Base-by-base conservation (phyloP, 2,113 vertebrate species). In the Larimichthys crocea region DNA sequence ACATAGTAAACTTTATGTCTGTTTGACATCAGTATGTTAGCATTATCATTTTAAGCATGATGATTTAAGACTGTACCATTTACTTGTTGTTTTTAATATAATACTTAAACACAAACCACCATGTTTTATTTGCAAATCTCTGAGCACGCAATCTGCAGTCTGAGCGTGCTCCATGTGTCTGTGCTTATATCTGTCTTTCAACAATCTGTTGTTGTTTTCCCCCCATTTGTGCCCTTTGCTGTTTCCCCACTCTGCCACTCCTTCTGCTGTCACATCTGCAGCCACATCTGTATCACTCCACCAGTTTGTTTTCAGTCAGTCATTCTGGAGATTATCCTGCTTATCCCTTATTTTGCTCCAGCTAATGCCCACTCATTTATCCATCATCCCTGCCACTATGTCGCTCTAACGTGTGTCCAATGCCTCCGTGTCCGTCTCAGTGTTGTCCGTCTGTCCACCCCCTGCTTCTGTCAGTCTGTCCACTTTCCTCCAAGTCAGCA, bases 401-500 rank as follows among this genome's bases (percentile, higher is more conserved):
- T 70, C 61, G 17, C 2, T 70, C 72, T 79, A 70, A 35, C 88
- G 42, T 69, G 67, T 74, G 55, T 59, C 50, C 50, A 26, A 8
- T 31, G 72, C 35, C 29, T 66, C 35, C 59, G 78, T 55, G 75
- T 85, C 80, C 8, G 24, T 6, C 61, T 61, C 35, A 19, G 1
- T 66, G 60, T 42, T 56, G 73, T 72, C 77, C 14, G 31, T 84
- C 75, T 49, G 60, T 82, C 76, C 82, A 0, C 60, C 79, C 52
- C 29, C 49, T 85, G 80, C 57, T 53, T 88, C 74, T 52, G 87
- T 84, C 87, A 83, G 89, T 93, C 81, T 66, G 79, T 92, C 80
- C 89, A 76, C 15, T 83, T 90, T 84, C 79, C 31, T 84, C 86
- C 49, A 64, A 71, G 92, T 94, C 92, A 94, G 89, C 91, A 86